Evolutionary conservation across 30 jellyfish, hydroid and myxozoan species (phyloP), one percentile per base, ranked within the genome.

Genomic region (Chrysaora quinquecirrha): DNA sequence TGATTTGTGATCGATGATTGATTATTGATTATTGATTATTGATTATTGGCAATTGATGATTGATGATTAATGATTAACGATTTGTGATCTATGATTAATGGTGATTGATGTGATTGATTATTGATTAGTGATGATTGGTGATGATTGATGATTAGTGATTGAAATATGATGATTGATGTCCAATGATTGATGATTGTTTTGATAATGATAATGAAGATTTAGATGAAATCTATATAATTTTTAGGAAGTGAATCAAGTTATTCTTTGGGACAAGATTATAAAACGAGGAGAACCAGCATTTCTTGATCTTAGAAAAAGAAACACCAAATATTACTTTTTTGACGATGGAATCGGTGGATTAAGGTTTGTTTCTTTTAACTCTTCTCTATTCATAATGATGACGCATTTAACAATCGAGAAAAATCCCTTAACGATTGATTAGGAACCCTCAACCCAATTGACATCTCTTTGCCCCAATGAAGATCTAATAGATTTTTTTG

Each of bases 301-400:
- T 23, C 34, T 91, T 30, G 91, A 91, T 35, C 96, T 84, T 61
- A 89, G 75, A 0, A 91, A 74, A 27, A 91, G 84, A 96, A 91
- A 91, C 72, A 60, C 96, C 27, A 91, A 91, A 63, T 91, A 91
- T 80, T 91, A 91, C 79, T 91, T 91, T 66, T 91, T 91, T 71
- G 98, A 91, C 76, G 98, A 91, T 86, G 98, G 98, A 22, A 76
- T 89, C 61, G 98, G 98, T 23, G 91, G 91, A 23, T 64, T 90
- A 28, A 83, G 88, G 97, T 90, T 22, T 19, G 89, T 34, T 2
- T 34, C 0, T n/a, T 73, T 18, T 46, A 14, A 0, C 35, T 2
- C 46, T 73, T 46, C 52, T 73, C 34, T 22, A 72, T 3, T 7
- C 49, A 14, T 27, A 3, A 24, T 7, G 7, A 10, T 3, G 2